These are phyloP conservation scores for Mus musculus DNA, from an alignment of 2,113 vertebrate species.

Conservation along the genomic window GRCm39 chr12:99006001-99006500, in stretches of 20 bases:
- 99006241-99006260: constrained; percentile 10
- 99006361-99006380: not conserved
- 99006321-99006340: too few relatives aligned
- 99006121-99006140: constrained; percentile 53
- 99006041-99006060: not conserved
- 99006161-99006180: not conserved
- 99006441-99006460: constrained; percentile 27
- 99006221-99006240: constrained; percentile 31
- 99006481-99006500: constrained; percentile 47
- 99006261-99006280: not conserved
- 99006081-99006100: not conserved
- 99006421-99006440: not conserved
- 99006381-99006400: not conserved
- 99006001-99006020: not conserved
- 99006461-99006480: not conserved
- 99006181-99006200: not conserved
- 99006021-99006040: not conserved
- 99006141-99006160: not conserved
- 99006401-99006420: not conserved
- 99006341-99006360: not conserved
- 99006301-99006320: too few relatives aligned
- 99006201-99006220: constrained; percentile 38
- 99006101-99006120: constrained; percentile 31
- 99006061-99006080: not conserved
- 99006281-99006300: not conserved